Evolutionary conservation across 2,113 vertebrate genomes (phyloP).

Genomic region (Heptranchias perlo): DNA sequence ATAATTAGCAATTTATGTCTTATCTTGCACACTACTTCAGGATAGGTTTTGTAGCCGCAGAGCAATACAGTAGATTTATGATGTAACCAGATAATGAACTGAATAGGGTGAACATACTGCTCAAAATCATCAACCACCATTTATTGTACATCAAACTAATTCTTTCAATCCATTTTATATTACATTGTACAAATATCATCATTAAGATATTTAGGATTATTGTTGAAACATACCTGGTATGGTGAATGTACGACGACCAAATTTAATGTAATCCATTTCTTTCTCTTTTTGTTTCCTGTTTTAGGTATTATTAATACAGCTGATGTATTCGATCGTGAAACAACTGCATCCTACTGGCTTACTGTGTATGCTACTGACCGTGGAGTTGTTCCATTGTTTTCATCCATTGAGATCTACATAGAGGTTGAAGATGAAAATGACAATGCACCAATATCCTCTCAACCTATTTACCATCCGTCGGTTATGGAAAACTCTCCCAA

Average conservation of each 20-base stretch:
- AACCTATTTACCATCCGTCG: conserved; percentile 77
- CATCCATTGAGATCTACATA: conserved; percentile 81
- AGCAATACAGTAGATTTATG: not conserved
- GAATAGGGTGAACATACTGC: not conserved
- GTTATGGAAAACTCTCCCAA: conserved; percentile 86
- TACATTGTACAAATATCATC: not conserved
- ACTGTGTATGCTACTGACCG: conserved; percentile 88
- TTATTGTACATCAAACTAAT: not conserved
- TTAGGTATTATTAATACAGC: conserved; percentile 87
- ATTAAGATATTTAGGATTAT: not conserved
- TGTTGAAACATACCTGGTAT: not conserved
- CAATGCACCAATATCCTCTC: conserved; percentile 85
- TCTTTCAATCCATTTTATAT: not conserved
- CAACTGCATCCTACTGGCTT: conserved; percentile 86
- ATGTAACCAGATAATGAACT: not conserved
- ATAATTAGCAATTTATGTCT: conserved; percentile 5
- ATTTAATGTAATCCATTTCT: not conserved
- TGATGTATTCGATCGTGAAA: conserved; percentile 86
- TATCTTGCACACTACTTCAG: not conserved
- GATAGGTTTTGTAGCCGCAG: not conserved
- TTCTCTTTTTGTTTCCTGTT: conserved; percentile 42
- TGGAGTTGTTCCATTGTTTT: conserved; percentile 82
- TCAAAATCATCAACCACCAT: not conserved
- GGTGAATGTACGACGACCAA: not conserved
- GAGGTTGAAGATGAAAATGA: conserved; percentile 96